These are phyloP conservation scores for Hylia prasina DNA, from an alignment of 2,113 vertebrate species.

Conservation along the genomic window DNA sequence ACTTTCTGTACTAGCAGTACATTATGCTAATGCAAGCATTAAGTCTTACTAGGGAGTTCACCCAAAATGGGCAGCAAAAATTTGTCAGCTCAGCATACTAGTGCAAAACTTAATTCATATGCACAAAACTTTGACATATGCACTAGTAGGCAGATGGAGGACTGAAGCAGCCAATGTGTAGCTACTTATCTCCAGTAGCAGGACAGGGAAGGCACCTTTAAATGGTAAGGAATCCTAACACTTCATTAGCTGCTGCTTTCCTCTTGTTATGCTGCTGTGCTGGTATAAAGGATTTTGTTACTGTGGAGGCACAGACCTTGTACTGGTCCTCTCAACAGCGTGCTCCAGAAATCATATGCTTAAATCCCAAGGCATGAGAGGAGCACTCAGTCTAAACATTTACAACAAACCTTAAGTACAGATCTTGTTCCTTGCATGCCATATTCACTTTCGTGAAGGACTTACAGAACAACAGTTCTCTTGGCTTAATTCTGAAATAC, in stretches of 20 bases:
- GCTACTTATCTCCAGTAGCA: neutral
- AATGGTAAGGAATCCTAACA: neutral
- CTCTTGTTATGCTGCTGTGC: neutral
- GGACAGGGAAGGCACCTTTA: neutral
- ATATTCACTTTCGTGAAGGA: neutral
- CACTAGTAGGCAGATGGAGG: neutral
- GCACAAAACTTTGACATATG: neutral
- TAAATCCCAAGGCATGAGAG: rapidly evolving
- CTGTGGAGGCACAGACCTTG: neutral
- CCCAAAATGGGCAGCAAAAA: neutral
- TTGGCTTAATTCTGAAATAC: neutral
- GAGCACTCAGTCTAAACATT: neutral
- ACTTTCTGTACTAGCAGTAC: neutral
- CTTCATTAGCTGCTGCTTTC: neutral
- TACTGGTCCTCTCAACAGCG: neutral
- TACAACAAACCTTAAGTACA: neutral
- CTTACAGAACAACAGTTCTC: neutral
- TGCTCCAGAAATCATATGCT: neutral
- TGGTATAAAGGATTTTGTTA: neutral
- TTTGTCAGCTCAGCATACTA: neutral
- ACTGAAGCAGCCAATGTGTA: neutral
- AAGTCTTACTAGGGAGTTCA: neutral
- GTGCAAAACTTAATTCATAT: neutral
- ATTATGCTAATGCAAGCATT: neutral
- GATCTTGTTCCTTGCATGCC: neutral